Conservation (phyloP, 2,888 invertebrate genomes). For the Acleris holmiana region DNA sequence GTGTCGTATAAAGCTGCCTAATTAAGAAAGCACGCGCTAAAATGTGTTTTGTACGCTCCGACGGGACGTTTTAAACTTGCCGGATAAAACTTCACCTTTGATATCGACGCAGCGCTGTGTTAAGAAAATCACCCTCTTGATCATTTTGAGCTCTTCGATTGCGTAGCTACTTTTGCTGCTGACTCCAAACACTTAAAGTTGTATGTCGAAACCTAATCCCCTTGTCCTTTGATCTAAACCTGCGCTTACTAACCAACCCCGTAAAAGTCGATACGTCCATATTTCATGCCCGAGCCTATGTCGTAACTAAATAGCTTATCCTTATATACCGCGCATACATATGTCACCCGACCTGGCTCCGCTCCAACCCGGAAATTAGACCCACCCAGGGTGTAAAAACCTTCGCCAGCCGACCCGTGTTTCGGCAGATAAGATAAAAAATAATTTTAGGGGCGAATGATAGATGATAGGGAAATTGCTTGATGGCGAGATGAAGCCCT, state of each 20-base stretch:
- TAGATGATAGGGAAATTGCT: slow-evolving; percentile 10
- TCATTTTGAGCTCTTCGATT: no score
- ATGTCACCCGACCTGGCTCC: slow-evolving; percentile 40
- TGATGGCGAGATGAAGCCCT: background rate
- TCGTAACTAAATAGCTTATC: slow-evolving; percentile 16
- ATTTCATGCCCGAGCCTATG: slow-evolving; percentile 16
- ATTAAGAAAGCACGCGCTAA: no score
- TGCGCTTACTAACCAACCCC: background rate
- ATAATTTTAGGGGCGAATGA: slow-evolving; percentile 42
- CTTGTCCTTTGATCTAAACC: background rate
- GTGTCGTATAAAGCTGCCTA: no score
- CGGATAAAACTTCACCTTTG: no score
- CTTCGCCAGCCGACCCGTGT: slow-evolving; percentile 52
- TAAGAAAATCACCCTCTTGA: no score
- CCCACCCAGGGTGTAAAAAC: slow-evolving; percentile 41
- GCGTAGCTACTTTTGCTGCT: no score
- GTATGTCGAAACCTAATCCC: background rate
- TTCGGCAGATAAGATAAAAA: slow-evolving; percentile 49
- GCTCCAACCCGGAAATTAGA: slow-evolving; percentile 46
- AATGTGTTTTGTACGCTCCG: no score
- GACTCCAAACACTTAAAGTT: no score
- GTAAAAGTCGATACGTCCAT: slow-evolving; percentile 11
- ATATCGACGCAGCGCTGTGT: no score
- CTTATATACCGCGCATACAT: slow-evolving; percentile 4
- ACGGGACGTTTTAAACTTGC: no score